Conservation (phyloP, 2,888 invertebrate species). For the Netelia fuscicornis region DNA sequence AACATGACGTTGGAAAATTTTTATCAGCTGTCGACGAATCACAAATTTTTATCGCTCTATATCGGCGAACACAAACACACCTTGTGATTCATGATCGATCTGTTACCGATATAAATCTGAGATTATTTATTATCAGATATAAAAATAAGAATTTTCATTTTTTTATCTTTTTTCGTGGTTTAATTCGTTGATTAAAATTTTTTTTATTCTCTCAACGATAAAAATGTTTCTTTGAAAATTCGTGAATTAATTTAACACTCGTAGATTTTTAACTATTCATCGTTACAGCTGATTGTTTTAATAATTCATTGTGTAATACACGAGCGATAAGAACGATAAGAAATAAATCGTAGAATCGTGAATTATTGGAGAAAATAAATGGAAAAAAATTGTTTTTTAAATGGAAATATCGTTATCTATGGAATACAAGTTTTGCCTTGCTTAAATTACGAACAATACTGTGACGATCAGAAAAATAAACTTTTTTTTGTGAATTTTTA, state of each 20-base stretch:
- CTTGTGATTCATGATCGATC: not conserved
- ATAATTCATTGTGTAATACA: not conserved
- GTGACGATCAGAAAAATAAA: not conserved
- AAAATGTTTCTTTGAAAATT: not conserved
- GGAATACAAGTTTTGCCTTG: not conserved
- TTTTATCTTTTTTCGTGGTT: not conserved
- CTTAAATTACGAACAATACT: no score
- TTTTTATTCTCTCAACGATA: no score
- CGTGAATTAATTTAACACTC: not conserved
- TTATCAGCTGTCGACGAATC: conserved; percentile 11
- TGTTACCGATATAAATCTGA: no score
- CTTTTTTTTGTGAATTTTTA: not conserved
- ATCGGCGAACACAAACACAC: not conserved
- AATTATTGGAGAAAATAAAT: not conserved
- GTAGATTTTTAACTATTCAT: not conserved
- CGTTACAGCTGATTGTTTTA: not conserved
- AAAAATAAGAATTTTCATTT: not conserved
- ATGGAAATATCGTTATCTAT: not conserved
- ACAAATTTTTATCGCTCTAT: conserved; percentile 1
- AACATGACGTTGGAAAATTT: not conserved
- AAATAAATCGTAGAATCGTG: not conserved
- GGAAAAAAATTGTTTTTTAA: not conserved
- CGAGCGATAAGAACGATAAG: not conserved
- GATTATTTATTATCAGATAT: no score
- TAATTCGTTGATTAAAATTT: no score